A percentile compares a stretch with the other conserved stretches of the same genome.
phyloP scores from a whole-genome alignment of 2,797 vertebrate species.

The Sebastes kiyomatsui region DNA sequence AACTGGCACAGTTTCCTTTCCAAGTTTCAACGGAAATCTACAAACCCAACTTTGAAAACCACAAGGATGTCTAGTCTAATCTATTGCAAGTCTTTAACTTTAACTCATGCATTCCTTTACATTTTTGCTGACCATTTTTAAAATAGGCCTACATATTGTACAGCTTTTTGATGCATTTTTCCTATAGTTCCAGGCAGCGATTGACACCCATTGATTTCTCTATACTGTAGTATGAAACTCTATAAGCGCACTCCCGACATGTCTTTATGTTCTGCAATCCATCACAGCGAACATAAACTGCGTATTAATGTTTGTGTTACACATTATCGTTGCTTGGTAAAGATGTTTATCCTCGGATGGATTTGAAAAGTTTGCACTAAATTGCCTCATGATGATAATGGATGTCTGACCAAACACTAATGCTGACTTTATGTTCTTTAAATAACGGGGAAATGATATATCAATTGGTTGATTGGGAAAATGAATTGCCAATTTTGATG shows the following conservation, averaged over 20 bases:
- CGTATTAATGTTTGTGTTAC: neutral
- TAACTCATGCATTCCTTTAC: neutral
- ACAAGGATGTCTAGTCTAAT: fast-evolving
- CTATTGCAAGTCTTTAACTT: neutral
- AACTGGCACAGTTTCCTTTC: neutral
- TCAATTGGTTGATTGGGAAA: neutral
- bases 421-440: neutral
- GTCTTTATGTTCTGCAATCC: neutral
- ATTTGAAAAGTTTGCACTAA: neutral
- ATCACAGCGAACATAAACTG: neutral
- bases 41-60: neutral
- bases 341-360: neutral
- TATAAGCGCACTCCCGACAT: neutral
- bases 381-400: neutral
- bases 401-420: neutral
- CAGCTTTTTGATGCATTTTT: neutral
- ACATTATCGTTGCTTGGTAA: neutral
- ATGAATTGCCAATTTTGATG: neutral
- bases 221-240: neutral
- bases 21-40: neutral
- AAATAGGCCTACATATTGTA: too few species aligned
- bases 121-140: neutral
- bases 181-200: neutral
- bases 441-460: neutral
- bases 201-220: neutral